These are phyloP conservation scores for Propithecus coquereli DNA, from an alignment of 2,113 vertebrate species.

Conservation along the genomic window DNA sequence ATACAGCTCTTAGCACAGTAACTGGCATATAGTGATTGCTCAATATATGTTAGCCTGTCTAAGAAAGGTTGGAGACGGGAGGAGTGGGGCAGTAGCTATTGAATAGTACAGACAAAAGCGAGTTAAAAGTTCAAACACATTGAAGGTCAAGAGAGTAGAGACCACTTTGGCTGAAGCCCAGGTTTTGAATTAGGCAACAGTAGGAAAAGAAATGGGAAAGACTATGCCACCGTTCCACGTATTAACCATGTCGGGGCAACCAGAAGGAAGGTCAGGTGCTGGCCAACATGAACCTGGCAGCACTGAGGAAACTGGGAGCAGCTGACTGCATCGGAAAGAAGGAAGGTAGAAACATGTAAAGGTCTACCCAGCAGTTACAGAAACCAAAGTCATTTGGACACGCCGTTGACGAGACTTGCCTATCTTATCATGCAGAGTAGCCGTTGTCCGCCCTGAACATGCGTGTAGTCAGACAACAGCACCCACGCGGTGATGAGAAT, in stretches of 20 bases:
- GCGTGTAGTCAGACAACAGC: not conserved
- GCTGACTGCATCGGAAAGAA: not conserved
- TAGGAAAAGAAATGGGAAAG: not conserved
- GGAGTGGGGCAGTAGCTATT: accelerated
- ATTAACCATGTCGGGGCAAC: not conserved
- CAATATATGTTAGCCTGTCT: not conserved
- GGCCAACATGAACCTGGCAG: not conserved
- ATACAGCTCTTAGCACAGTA: not conserved
- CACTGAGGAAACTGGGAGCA: not conserved
- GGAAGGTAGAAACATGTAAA: not conserved
- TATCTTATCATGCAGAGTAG: not conserved
- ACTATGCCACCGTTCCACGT: not conserved
- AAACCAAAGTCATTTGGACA: not conserved
- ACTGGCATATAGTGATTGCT: not conserved
- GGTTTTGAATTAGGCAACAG: not conserved
- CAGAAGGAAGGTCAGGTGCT: not conserved
- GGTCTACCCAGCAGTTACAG: not conserved
- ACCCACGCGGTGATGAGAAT: not conserved
- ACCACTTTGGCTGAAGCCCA: not conserved
- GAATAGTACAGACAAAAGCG: not conserved
- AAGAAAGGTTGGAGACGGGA: not conserved
- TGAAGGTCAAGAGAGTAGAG: not conserved
- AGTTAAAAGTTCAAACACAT: not conserved
- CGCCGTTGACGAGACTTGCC: not conserved
- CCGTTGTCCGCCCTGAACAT: accelerated